Percentiles rank a stretch among this genome's conserved stretches.
Conservation (phyloP, 2,888 invertebrate species). For the Drosophila antonietae region DNA sequence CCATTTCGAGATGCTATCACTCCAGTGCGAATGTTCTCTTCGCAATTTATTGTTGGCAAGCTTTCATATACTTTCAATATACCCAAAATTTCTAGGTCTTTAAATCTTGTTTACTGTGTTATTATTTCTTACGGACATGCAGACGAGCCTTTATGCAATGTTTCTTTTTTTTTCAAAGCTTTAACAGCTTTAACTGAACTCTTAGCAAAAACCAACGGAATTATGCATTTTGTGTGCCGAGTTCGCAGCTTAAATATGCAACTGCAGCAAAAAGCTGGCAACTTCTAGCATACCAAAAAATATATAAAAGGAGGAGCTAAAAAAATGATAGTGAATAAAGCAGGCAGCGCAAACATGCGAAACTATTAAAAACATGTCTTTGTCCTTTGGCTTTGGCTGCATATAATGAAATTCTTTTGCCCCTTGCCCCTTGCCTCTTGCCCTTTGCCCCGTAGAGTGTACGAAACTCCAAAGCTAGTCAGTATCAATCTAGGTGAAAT, state of each 20-base stretch:
- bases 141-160: too few species aligned
- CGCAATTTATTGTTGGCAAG: not conserved
- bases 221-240: slow-evolving; percentile 32
- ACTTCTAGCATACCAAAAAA: slow-evolving; percentile 41
- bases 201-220: slow-evolving; percentile 4
- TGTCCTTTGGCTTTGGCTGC: slow-evolving; percentile 65
- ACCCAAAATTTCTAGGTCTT: not conserved
- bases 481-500: slow-evolving; percentile 80
- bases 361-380: slow-evolving; percentile 79
- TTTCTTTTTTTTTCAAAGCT: not conserved
- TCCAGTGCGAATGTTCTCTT: not conserved
- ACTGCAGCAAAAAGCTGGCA: slow-evolving; percentile 47
- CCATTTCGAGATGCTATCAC: not conserved
- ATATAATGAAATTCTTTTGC: slow-evolving; percentile 76
- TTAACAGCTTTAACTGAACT: not conserved
- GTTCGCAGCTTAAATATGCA: slow-evolving; percentile 63
- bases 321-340: slow-evolving; percentile 15
- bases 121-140: too few species aligned
- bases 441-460: slow-evolving; percentile 1
- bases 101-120: not conserved
- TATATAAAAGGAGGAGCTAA: slow-evolving; percentile 14
- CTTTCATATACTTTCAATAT: not conserved
- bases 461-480: slow-evolving; percentile 7
- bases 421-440: slow-evolving; percentile 23
- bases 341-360: slow-evolving; percentile 68